Evolutionary conservation across 2,797 vertebrate species (phyloP).

Genomic region (Pseudochaenichthys georgianus): DNA sequence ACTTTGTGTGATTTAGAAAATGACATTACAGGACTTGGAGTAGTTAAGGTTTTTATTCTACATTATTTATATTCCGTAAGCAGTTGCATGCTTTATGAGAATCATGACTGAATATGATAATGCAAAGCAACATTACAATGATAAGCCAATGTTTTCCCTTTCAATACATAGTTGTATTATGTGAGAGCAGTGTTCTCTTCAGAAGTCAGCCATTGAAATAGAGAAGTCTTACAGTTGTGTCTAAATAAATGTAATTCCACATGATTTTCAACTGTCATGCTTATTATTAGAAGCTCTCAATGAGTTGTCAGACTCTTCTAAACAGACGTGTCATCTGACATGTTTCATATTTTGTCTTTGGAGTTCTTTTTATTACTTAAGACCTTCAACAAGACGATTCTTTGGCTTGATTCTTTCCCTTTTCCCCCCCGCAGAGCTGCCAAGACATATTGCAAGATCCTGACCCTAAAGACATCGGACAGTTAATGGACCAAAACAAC

Average conservation of each 20-base stretch:
- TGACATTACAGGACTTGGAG: background rate
- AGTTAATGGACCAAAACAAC: conserved; percentile 4
- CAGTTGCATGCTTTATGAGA: background rate
- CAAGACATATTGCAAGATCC: conserved; percentile 8
- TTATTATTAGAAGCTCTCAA: conserved; percentile 55
- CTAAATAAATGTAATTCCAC: conserved; percentile 66
- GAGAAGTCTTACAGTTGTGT: conserved; percentile 32
- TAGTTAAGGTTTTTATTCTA: background rate
- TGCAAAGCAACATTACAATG: background rate
- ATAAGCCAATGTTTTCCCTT: background rate
- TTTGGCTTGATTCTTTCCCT: background rate
- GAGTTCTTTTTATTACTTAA: conserved; percentile 48
- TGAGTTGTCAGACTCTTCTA: conserved; percentile 20
- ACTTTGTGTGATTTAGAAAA: background rate
- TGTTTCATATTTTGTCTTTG: conserved; percentile 37
- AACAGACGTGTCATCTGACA: conserved; percentile 5
- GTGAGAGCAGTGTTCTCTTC: conserved; percentile 26
- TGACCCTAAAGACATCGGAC: conserved; percentile 10
- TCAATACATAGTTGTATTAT: conserved; percentile 13
- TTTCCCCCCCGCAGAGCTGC: conserved; percentile 41
- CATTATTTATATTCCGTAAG: background rate
- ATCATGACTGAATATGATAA: background rate
- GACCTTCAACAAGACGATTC: conserved; percentile 22
- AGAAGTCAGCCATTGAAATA: conserved; percentile 31
- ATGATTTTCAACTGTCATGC: conserved; percentile 39